Evolutionary conservation across 1,140 invertebrate species (phyloP).

Genomic region (Parapsyche elsis): DNA sequence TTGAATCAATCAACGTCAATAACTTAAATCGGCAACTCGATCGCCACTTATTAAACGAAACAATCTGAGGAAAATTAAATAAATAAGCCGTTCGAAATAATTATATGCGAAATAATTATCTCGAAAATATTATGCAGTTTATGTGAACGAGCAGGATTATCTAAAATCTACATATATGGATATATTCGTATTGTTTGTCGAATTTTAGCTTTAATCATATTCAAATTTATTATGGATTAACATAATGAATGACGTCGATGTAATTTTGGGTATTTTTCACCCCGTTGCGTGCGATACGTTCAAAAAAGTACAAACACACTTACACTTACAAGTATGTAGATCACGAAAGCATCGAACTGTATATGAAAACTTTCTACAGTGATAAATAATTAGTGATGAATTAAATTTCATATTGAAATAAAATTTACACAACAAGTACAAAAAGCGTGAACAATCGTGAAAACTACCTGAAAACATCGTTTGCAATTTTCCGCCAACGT

Average conservation of each 20-base stretch:
- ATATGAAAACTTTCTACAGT: too few species aligned
- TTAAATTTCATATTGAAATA: too few species aligned
- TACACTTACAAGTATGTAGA: not conserved
- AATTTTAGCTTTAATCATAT: not conserved
- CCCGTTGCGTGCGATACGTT: slow-evolving; percentile 1
- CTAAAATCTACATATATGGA: not conserved
- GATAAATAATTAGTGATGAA: too few species aligned
- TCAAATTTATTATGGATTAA: slow-evolving; percentile 18
- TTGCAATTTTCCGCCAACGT: too few species aligned
- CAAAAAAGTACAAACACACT: not conserved
- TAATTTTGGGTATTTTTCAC: not conserved
- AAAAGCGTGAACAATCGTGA: too few species aligned
- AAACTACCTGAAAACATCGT: too few species aligned
- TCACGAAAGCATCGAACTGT: too few species aligned
- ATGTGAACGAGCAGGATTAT: too few species aligned
- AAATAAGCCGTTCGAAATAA: too few species aligned
- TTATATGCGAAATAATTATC: too few species aligned
- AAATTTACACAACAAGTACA: too few species aligned
- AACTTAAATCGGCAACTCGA: not conserved
- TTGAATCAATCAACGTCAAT: not conserved
- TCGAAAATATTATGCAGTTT: too few species aligned
- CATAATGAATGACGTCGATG: slow-evolving; percentile 4
- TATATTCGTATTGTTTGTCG: not conserved
- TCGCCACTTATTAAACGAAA: not conserved
- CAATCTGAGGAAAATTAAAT: not conserved